phyloP scores from a whole-genome alignment of 2,113 vertebrate species.

The Typhlomys cinereus region DNA sequence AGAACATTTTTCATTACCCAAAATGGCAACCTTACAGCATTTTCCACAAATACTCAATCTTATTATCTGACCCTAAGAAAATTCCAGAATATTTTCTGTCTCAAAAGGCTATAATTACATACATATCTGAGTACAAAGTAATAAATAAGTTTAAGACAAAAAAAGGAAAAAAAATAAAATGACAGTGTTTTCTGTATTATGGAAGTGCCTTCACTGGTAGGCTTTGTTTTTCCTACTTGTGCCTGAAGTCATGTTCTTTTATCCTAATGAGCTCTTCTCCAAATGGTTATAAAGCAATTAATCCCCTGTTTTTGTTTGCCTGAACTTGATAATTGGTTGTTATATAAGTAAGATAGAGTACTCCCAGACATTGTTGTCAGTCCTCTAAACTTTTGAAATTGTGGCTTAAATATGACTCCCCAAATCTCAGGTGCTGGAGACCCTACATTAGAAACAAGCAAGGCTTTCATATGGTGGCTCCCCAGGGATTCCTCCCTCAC shows the following conservation, averaged over 20 bases:
- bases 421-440: too few species aligned
- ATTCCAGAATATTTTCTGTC: background rate
- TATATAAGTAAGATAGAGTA: background rate
- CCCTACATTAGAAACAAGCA: too few species aligned
- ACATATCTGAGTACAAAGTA: too few species aligned
- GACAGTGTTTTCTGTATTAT: too few species aligned
- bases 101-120: too few species aligned
- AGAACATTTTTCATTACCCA: background rate
- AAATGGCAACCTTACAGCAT: background rate
- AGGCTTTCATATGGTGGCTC: too few species aligned
- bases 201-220: background rate
- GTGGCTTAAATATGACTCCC: too few species aligned
- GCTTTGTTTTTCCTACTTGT: background rate
- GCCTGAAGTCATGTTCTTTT: background rate
- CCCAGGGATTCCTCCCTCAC: too few species aligned
- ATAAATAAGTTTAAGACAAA: too few species aligned
- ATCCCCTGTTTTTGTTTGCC: background rate
- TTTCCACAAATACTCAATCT: background rate
- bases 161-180: too few species aligned
- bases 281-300: background rate
- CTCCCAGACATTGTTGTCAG: too few species aligned
- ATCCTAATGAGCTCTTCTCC: background rate
- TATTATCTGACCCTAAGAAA: background rate
- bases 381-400: too few species aligned
- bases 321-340: background rate